These are phyloP conservation scores for Sialis fuliginosa DNA, from an alignment of 2,888 invertebrate genomes.

Conservation along the genomic window DNA sequence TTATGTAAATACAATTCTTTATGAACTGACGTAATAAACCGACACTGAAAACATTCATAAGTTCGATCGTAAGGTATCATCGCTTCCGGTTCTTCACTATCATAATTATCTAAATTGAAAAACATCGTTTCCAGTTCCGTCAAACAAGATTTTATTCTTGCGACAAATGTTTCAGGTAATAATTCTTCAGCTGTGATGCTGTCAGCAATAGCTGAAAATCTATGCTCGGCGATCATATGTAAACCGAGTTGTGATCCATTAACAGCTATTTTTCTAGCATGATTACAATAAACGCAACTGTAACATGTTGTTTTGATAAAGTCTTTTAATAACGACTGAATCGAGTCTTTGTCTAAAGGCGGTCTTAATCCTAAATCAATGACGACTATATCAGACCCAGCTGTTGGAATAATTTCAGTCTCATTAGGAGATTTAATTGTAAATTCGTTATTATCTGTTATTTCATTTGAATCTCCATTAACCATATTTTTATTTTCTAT, in stretches of 20 bases:
- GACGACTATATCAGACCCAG: slow-evolving; percentile 43
- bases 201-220: slow-evolving; percentile 60
- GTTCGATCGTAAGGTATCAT: slow-evolving; percentile 39
- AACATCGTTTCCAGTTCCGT: slow-evolving; percentile 41
- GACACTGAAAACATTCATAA: slow-evolving; percentile 78
- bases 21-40: slow-evolving; percentile 56
- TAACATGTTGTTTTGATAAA: slow-evolving; percentile 52
- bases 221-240: slow-evolving; percentile 63
- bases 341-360: slow-evolving; percentile 55
- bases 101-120: slow-evolving; percentile 56
- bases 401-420: slow-evolving; percentile 29
- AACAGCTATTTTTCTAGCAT: slow-evolving; percentile 69
- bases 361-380: slow-evolving; percentile 56
- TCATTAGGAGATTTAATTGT: slow-evolving; percentile 8
- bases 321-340: slow-evolving; percentile 51
- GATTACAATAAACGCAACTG: slow-evolving; percentile 69
- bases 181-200: slow-evolving; percentile 61
- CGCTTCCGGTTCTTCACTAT: slow-evolving; percentile 17
- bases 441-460: not conserved
- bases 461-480: slow-evolving; percentile 1
- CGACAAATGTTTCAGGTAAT: slow-evolving; percentile 50
- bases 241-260: slow-evolving; percentile 64
- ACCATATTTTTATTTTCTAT: slow-evolving; percentile 10
- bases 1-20: slow-evolving; percentile 78
- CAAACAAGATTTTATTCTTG: slow-evolving; percentile 42